Evolutionary conservation across 2,888 invertebrate species (phyloP).

Genomic region (Taenaris catops): DNA sequence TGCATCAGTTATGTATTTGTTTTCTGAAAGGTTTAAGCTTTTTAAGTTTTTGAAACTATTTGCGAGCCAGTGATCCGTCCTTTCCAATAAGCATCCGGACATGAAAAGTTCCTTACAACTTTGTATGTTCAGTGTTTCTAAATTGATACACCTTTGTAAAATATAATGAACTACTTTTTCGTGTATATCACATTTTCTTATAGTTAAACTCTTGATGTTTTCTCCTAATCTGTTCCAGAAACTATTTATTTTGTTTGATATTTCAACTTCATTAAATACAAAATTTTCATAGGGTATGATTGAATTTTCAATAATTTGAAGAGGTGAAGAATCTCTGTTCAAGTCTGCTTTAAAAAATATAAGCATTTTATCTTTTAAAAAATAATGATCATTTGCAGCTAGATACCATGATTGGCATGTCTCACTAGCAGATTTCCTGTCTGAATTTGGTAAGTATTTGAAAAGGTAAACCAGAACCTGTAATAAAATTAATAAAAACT

Average conservation of each 20-base stretch:
- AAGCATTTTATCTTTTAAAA: constrained; percentile 73
- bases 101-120: constrained; percentile 86
- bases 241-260: constrained; percentile 61
- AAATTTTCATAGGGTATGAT: constrained; percentile 65
- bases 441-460: constrained; percentile 82
- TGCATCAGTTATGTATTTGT: constrained; percentile 88
- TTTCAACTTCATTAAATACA: constrained; percentile 76
- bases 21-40: constrained; percentile 81
- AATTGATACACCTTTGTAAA: constrained; percentile 74
- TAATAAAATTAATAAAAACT: constrained; percentile 30
- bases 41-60: constrained; percentile 73
- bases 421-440: constrained; percentile 82
- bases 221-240: constrained; percentile 82
- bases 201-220: constrained; percentile 70
- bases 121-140: constrained; percentile 80
- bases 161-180: constrained; percentile 82
- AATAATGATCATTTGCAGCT: constrained; percentile 82
- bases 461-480: constrained; percentile 83
- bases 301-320: constrained; percentile 61
- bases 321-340: constrained; percentile 54
- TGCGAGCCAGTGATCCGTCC: constrained; percentile 71
- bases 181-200: constrained; percentile 81
- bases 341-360: constrained; percentile 63
- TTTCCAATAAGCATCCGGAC: constrained; percentile 84
- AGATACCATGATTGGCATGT: constrained; percentile 84